Conservation (phyloP, 2,113 vertebrate genomes). For the Gallinago paraguaiae region DNA sequence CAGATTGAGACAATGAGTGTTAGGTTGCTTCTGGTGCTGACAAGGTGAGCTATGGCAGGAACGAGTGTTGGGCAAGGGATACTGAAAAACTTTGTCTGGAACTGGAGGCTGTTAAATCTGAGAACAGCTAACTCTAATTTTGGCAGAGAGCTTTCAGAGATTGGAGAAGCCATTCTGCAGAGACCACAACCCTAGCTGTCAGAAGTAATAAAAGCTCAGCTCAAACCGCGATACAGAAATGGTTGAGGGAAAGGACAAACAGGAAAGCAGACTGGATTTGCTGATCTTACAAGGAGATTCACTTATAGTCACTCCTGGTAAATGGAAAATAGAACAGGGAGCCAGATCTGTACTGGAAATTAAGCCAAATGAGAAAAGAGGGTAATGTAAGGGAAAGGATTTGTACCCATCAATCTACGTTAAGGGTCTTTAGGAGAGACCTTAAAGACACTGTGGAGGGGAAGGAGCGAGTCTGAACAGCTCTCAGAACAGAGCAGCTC, state of each 20-base stretch:
- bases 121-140: neutral
- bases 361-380: neutral
- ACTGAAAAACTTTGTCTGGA: neutral
- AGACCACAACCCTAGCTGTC: slow-evolving; percentile 18
- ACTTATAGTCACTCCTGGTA: neutral
- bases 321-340: neutral
- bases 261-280: slow-evolving; percentile 8
- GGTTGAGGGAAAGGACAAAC: neutral
- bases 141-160: neutral
- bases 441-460: neutral
- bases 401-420: neutral
- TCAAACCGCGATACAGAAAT: neutral
- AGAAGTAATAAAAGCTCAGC: slow-evolving; percentile 16
- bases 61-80: neutral
- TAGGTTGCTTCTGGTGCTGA: neutral
- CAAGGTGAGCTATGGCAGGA: neutral
- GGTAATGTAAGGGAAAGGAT: neutral
- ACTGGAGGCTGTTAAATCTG: neutral
- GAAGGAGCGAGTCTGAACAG: neutral
- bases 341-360: neutral
- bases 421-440: neutral
- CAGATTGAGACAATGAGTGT: neutral
- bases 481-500: neutral
- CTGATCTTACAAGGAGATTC: slow-evolving; percentile 3
- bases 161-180: slow-evolving; percentile 13